phyloP scores from a whole-genome alignment of 2,888 invertebrate species.

The Melieria picta region DNA sequence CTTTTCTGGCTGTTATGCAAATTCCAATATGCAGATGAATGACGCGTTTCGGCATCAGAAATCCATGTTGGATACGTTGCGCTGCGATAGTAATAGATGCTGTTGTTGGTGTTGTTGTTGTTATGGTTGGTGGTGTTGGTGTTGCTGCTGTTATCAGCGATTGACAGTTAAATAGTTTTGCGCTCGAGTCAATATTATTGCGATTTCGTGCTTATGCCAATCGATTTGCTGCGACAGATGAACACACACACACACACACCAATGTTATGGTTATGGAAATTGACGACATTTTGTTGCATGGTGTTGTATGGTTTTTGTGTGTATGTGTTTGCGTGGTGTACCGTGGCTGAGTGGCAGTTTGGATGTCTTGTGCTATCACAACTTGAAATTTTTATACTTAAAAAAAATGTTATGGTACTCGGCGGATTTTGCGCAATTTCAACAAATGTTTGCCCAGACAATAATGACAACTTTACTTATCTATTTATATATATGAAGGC shows the following conservation, averaged over 20 bases:
- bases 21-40: no score
- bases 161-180: slow-evolving; percentile 32
- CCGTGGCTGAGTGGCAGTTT: no score
- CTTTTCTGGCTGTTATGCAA: no score
- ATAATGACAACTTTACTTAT: no score
- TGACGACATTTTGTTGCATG: neutral
- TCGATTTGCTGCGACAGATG: neutral
- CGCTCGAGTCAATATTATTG: slow-evolving; percentile 27
- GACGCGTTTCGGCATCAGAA: no score
- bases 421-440: no score
- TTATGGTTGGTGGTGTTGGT: slow-evolving; percentile 11
- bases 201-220: slow-evolving; percentile 25
- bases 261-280: slow-evolving; percentile 17
- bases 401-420: no score
- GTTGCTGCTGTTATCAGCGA: neutral
- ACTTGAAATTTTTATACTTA: no score
- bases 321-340: neutral
- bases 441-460: no score
- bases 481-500: no score
- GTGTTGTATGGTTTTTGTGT: neutral
- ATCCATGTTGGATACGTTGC: neutral
- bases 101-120: neutral
- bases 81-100: neutral
- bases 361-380: no score
- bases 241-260: neutral